phyloP scores from a whole-genome alignment of 2,113 vertebrate genomes.

The Naja naja region DNA sequence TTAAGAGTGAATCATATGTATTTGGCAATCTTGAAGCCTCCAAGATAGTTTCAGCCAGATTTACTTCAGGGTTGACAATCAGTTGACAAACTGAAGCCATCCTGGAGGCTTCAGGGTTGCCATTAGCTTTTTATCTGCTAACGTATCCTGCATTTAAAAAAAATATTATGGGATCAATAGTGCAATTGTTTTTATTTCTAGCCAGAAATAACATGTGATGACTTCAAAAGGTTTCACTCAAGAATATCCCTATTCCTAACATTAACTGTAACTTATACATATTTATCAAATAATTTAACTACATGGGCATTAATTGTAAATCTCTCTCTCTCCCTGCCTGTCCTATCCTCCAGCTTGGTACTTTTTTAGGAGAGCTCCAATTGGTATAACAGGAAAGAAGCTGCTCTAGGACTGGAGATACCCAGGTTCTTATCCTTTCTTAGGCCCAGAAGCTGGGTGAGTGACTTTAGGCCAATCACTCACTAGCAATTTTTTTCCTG shows the following conservation, averaged over 20 bases:
- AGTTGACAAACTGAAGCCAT: too few species aligned
- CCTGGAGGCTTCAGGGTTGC: too few species aligned
- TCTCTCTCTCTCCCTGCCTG: background rate
- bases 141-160: background rate
- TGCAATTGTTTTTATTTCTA: background rate
- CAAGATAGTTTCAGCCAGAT: too few species aligned
- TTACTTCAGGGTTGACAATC: too few species aligned
- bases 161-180: background rate
- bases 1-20: background rate
- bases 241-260: background rate
- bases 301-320: background rate
- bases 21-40: too few species aligned
- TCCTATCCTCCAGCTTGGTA: background rate
- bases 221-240: background rate
- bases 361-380: background rate
- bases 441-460: background rate
- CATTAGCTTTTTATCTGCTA: background rate
- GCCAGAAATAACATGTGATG: background rate
- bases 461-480: background rate
- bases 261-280: background rate
- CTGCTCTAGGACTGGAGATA: background rate
- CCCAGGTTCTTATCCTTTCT: background rate
- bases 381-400: background rate
- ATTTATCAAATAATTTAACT: background rate
- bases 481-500: background rate